phyloP scores from a whole-genome alignment of 2,113 vertebrate species.

The Mus pahari region DNA sequence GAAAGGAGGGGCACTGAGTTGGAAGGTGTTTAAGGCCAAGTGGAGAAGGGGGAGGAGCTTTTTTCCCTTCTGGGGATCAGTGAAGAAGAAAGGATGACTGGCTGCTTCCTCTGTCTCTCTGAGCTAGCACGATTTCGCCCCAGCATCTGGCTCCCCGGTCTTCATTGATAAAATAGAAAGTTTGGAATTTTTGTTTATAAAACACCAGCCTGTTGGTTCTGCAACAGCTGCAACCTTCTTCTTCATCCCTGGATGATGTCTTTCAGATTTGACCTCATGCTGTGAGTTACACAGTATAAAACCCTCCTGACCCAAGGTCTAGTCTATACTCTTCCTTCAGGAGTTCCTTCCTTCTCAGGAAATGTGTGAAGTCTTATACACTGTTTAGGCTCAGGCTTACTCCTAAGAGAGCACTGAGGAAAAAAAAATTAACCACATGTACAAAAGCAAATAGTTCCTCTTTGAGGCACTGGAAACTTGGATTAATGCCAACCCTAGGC shows the following conservation, averaged over 20 bases:
- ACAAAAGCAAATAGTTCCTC: neutral
- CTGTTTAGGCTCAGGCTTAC: neutral
- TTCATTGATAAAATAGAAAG: too few species aligned
- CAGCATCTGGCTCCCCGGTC: too few species aligned
- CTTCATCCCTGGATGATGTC: neutral
- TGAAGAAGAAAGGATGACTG: too few species aligned
- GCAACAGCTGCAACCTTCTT: neutral
- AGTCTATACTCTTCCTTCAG: neutral
- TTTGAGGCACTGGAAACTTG: neutral
- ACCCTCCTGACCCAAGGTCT: neutral
- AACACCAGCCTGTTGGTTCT: neutral
- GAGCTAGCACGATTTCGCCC: too few species aligned
- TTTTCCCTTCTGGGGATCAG: too few species aligned
- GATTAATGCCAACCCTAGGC: neutral
- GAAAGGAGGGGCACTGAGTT: too few species aligned
- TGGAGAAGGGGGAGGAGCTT: too few species aligned
- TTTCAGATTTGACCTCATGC: neutral
- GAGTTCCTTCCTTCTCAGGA: neutral
- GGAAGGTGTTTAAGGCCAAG: too few species aligned
- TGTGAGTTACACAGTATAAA: neutral
- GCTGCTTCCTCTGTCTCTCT: too few species aligned
- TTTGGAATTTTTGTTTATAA: too few species aligned
- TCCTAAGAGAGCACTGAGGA: too few species aligned
- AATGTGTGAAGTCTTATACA: neutral
- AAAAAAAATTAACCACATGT: neutral